phyloP scores from a whole-genome alignment of 2,113 vertebrate species.

The Brachyhypopomus occidentalis region DNA sequence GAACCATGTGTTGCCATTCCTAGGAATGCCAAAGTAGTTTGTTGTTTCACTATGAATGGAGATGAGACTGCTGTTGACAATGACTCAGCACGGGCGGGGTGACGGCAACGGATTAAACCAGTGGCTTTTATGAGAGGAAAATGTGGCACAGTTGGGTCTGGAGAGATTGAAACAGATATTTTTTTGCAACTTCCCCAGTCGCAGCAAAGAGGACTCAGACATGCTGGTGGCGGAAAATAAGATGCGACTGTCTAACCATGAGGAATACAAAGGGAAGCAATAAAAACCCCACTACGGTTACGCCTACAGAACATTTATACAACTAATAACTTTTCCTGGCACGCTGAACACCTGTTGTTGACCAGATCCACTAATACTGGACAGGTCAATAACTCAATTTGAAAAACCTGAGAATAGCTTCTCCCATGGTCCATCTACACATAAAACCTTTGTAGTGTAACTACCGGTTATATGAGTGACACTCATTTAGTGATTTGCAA shows the following conservation, averaged over 20 bases:
- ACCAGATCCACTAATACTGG: background rate
- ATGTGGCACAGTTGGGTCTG: conserved; percentile 23
- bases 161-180: conserved; percentile 6
- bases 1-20: background rate
- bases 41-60: background rate
- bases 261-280: background rate
- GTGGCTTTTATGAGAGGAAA: conserved; percentile 30
- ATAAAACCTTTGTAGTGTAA: too few relatives aligned
- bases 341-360: background rate
- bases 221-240: background rate
- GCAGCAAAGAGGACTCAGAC: background rate
- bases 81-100: background rate
- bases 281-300: background rate
- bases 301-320: background rate
- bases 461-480: too few relatives aligned
- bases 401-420: background rate
- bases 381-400: background rate
- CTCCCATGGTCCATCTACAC: too few relatives aligned
- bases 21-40: background rate
- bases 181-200: conserved; percentile 13
- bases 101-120: background rate
- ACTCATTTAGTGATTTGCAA: too few relatives aligned
- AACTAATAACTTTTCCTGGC: background rate
- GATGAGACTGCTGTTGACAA: background rate
- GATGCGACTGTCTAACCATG: conserved; percentile 1